phyloP scores from a whole-genome alignment of 2,797 vertebrate species.

The Hyperoplus immaculatus region DNA sequence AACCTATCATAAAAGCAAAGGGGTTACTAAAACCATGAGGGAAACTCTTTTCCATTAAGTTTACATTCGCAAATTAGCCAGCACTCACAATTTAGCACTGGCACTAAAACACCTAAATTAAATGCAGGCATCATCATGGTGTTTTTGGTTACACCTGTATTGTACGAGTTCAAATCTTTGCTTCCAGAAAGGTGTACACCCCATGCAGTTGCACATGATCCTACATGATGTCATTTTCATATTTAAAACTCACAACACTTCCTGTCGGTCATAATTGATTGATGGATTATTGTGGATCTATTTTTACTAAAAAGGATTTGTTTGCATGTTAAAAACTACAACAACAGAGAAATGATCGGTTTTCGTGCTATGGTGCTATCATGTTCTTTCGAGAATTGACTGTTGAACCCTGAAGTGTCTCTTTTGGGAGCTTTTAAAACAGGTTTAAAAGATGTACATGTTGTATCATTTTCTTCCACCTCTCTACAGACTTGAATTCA shows the following conservation, averaged over 20 bases:
- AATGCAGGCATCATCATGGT: neutral
- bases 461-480: neutral
- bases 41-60: neutral
- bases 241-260: neutral
- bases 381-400: neutral
- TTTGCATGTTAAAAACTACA: neutral
- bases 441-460: neutral
- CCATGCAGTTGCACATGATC: too few relatives aligned
- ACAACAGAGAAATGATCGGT: neutral
- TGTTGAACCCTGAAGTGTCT: neutral
- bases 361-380: neutral
- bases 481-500: neutral
- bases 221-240: neutral
- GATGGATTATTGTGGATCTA: neutral
- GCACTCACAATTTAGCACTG: neutral
- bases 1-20: neutral
- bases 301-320: neutral
- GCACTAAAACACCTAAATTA: neutral
- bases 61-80: neutral
- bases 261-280: neutral
- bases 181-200: neutral
- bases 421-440: neutral
- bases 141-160: constrained; percentile 17
- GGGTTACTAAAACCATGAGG: constrained; percentile 1
- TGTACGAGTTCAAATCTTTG: neutral